Evolutionary conservation across 1,140 invertebrate species (phyloP), one percentile per base, ranked within the genome.

Genomic region (Agrypnia vestita): DNA sequence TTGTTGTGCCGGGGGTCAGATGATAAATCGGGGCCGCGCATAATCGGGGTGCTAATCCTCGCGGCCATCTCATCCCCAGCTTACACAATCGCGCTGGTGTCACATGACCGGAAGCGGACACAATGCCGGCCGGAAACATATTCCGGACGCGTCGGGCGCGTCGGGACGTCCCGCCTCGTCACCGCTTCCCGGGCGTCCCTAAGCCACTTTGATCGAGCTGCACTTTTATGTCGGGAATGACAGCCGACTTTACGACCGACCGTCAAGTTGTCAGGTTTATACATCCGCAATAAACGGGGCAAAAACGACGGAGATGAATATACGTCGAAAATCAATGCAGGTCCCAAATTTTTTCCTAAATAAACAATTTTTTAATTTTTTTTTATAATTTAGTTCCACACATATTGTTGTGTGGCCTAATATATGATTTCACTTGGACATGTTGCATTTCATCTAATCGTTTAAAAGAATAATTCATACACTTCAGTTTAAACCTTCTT

Each of bases 101-200:
- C 61, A 64, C n/a, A 13, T 35, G 25, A 44, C 61, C 61, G 61
- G 61, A 64, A 25, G 61, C 0, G 19, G 10, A n/a, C 25, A 64
- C 61, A 43, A 64, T 43, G 61, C 35, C 25, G 1, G 55, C 61
- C 61, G 61, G 61, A 64, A 64, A 43, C 25, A 64, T n/a, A 64
- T 64, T 64, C 61, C 61, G 61, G 61, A 64, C 61, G 25, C 13
- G 61, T 4, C 25, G 1, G 35, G 61, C 19, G 35, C 35, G 25
- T 35, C 35, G 8, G 21, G 61, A 64, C 17, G 61, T 4, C 61
- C 25, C 61, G 12, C 35, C 61, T 11, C 13, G 35, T 51, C 49
- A 15, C 49, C 1, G 8, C 8, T 51, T 51, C 8, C 49, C 11
- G 49, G n/a, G 8, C 49, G 1, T 1, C n/a, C 49, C n/a, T 8